Evolutionary conservation across 2,797 vertebrate species (phyloP).

Genomic region (Sarcophilus harrisii): DNA sequence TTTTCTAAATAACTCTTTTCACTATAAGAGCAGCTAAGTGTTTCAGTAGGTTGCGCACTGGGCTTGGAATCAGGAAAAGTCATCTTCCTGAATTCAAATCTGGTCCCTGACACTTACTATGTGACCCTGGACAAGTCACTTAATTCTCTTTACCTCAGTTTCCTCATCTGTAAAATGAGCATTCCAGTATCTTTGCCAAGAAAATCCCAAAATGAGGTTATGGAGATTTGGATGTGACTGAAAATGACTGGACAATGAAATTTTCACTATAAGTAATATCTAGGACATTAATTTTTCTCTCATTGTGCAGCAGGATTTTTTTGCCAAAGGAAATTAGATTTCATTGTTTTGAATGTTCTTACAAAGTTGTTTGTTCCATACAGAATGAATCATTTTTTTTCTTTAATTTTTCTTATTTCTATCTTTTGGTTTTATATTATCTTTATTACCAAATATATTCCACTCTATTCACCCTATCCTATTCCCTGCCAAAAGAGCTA

Average conservation of each 20-base stretch:
- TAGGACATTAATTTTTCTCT: slow-evolving; percentile 21
- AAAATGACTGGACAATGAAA: background rate
- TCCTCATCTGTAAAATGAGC: background rate
- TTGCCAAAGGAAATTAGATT: slow-evolving; percentile 26
- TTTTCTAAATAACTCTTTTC: slow-evolving; percentile 44
- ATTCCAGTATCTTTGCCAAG: background rate
- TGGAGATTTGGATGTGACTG: background rate
- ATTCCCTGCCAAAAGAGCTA: background rate
- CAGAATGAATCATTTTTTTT: slow-evolving; percentile 9
- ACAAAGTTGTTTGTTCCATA: slow-evolving; percentile 46
- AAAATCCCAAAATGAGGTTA: background rate
- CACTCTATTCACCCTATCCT: background rate
- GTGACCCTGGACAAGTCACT: background rate
- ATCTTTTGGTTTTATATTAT: background rate
- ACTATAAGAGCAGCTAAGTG: background rate
- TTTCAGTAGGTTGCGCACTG: background rate
- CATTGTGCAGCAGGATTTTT: background rate
- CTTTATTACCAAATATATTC: background rate
- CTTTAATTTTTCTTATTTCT: background rate
- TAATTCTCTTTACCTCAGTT: background rate
- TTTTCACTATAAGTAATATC: background rate
- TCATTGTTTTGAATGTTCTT: slow-evolving; percentile 18
- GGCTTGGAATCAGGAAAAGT: background rate
- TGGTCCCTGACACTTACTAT: background rate
- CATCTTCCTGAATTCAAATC: background rate